Evolutionary conservation across 2,113 vertebrate species (phyloP).

Genomic region (Notothenia rossii): DNA sequence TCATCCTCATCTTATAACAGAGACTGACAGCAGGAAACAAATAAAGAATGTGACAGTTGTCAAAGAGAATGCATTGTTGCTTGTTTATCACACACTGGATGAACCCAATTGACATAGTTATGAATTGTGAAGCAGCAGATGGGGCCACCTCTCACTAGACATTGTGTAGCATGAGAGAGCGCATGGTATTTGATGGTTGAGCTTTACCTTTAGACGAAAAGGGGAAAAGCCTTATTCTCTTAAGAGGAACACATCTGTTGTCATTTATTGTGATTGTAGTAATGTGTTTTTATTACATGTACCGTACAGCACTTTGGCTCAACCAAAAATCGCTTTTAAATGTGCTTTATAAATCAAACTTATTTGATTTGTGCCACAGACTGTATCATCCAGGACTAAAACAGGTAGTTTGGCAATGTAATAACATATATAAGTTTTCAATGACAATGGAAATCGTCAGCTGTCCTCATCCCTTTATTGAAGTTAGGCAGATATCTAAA

Average conservation of each 20-base stretch:
- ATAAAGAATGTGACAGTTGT: not conserved
- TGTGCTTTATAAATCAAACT: no score
- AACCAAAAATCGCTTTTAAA: no score
- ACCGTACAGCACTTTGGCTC: no score
- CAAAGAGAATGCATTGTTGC: not conserved
- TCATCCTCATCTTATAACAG: conserved; percentile 20
- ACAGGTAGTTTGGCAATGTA: not conserved
- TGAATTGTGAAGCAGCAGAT: not conserved
- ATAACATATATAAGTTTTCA: not conserved
- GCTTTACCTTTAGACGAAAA: conserved; percentile 2
- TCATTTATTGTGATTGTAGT: no score
- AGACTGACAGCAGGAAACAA: not conserved
- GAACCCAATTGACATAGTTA: conserved; percentile 7
- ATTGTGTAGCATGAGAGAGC: not conserved
- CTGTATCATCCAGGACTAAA: conserved; percentile 7
- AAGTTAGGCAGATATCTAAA: not conserved
- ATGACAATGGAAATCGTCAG: not conserved
- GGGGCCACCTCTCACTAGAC: conserved; percentile 1
- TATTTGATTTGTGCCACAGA: conserved; percentile 9
- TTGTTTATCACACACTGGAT: conserved; percentile 7
- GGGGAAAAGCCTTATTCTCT: not conserved
- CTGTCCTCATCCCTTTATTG: not conserved
- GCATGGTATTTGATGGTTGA: conserved; percentile 29
- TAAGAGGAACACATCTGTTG: not conserved
- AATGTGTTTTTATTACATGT: no score